Evolutionary conservation across 2,797 vertebrate genomes (phyloP), one percentile per base, ranked within the genome.

Genomic region (Glyptemys insculpta): DNA sequence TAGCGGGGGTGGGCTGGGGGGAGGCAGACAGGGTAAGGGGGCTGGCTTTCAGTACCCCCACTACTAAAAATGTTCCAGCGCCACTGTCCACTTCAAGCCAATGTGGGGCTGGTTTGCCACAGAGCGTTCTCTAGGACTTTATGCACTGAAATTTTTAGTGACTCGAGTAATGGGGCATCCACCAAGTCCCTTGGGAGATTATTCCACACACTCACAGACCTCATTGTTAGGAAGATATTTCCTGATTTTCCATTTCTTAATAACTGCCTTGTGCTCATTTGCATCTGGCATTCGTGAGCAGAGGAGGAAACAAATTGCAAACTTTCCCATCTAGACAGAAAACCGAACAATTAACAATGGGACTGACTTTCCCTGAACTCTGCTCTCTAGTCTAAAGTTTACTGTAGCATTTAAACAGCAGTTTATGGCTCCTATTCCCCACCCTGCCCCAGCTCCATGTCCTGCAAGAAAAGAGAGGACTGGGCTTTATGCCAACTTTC

Each of bases 281-380:
- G 29, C 21, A 76, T 83, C n/a, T 79, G 1, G 74, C 47, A 78
- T 85, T 91, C 85, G 34, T 74, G 47, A 59, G 41, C 87, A 93
- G 72, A 94, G 29, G 11, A 92, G 4, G 16, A 49, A 94, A 31
- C 10, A 83, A 52, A 18, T 80, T 1, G 0, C 23, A 80, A 79
- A 18, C 29, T 72, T 44, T 53, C n/a, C 8, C 81, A 11, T 16
- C 18, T 4, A 7, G 49, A 65, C 8, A 47, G 1, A 76, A 83
- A 92, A 37, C 62, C 27, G 16, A 44, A 94, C 29, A 96, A 88
- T 79, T 85, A 93, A 86, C 29, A 79, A 91, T n/a, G 56, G 57
- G 47, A 9, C 34, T 86, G 44, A 62, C 85, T 79, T 25, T 41
- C 41, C 29, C 27, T 86, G 74, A 79, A 86, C 56, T 59, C 44